Conservation (phyloP, 2,888 invertebrate species). For the Acleris laterana region DNA sequence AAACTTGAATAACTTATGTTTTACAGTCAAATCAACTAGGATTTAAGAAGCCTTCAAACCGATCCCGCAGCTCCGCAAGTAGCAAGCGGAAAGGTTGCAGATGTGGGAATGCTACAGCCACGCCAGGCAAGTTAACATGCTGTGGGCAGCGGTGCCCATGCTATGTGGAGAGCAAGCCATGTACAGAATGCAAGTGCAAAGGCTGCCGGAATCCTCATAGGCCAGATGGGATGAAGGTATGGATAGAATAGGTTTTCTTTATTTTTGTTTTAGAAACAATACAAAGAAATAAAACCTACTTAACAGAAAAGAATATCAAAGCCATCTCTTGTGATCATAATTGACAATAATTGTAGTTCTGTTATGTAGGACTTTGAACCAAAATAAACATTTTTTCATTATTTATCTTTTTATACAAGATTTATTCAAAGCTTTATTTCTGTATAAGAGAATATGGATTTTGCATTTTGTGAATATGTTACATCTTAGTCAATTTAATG, state of each 20-base stretch:
- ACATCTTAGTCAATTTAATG: neutral
- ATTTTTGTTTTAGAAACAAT: too few species aligned
- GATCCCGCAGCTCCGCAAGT: slow-evolving; percentile 71
- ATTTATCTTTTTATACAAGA: too few species aligned
- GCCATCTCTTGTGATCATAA: too few species aligned
- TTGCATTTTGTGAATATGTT: neutral
- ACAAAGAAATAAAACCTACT: too few species aligned
- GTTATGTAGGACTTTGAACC: too few species aligned
- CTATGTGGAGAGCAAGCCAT: slow-evolving; percentile 95
- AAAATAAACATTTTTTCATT: too few species aligned
- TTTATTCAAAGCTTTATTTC: too few species aligned
- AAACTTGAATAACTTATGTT: slow-evolving; percentile 34
- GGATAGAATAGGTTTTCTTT: neutral
- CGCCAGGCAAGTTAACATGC: slow-evolving; percentile 95
- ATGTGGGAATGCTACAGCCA: slow-evolving; percentile 95
- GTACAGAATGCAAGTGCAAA: slow-evolving; percentile 95
- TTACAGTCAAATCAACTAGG: slow-evolving; percentile 69
- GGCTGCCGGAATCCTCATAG: slow-evolving; percentile 96
- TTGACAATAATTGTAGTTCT: too few species aligned
- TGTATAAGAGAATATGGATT: too few species aligned
- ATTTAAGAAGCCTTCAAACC: slow-evolving; percentile 79
- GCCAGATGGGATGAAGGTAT: slow-evolving; percentile 91
- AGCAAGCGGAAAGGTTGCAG: slow-evolving; percentile 91
- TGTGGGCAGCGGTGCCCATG: slow-evolving; percentile 97
- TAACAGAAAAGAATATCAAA: too few species aligned